phyloP scores from a whole-genome alignment of 2,113 vertebrate genomes.

The Patagioenas fasciata region DNA sequence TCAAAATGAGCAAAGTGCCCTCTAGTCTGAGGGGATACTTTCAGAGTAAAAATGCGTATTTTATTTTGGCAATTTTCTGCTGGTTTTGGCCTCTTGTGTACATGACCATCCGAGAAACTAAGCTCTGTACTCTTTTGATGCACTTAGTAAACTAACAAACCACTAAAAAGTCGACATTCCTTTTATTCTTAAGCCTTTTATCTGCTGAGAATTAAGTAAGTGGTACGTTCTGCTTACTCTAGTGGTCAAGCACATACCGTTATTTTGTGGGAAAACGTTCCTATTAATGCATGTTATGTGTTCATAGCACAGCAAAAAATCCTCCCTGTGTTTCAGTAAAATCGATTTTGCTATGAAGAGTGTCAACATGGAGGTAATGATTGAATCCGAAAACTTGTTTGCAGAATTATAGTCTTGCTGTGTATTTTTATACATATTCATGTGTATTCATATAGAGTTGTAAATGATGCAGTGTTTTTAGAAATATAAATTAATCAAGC shows the following conservation, averaged over 20 bases:
- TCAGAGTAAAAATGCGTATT: not conserved
- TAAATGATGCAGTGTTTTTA: not conserved
- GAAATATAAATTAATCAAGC: slow-evolving; percentile 8
- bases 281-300: not conserved
- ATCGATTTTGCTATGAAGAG: not conserved
- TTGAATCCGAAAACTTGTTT: not conserved
- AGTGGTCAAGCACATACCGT: not conserved
- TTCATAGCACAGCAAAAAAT: not conserved
- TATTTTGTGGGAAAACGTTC: not conserved
- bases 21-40: not conserved
- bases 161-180: not conserved
- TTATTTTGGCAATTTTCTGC: not conserved
- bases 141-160: slow-evolving; percentile 4
- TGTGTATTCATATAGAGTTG: not conserved
- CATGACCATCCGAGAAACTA: not conserved
- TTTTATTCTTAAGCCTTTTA: not conserved
- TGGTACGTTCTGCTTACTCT: not conserved
- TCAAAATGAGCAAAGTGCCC: not conserved
- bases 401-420: not conserved
- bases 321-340: not conserved
- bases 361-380: not conserved
- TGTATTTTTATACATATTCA: not conserved
- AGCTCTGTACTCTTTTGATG: not conserved
- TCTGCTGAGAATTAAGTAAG: not conserved
- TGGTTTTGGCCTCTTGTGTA: not conserved